Conservation (phyloP, 2,888 invertebrate genomes). For the Choristoneura rosaceana region DNA sequence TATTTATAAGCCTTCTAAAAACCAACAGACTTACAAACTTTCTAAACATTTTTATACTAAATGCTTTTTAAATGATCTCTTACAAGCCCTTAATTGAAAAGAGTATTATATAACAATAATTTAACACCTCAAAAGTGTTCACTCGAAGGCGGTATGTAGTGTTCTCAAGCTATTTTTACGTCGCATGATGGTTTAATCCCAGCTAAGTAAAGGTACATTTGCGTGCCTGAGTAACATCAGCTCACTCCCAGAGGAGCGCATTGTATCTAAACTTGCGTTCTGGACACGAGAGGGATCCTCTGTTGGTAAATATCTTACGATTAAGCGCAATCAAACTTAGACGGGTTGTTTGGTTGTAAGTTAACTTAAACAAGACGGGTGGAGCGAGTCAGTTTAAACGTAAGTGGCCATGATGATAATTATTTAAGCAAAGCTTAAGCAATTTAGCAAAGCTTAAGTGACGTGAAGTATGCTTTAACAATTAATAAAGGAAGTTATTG, state of each 20-base stretch:
- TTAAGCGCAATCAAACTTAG: constrained; percentile 21
- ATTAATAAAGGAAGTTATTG: too few relatives aligned
- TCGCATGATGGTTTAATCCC: constrained; percentile 20
- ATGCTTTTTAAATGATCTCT: neutral
- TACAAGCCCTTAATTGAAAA: neutral
- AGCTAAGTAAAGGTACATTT: constrained; percentile 16
- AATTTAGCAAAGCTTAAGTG: too few relatives aligned
- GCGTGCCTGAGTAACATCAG: constrained; percentile 25
- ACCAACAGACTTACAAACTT: too few relatives aligned
- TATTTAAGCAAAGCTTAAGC: too few relatives aligned
- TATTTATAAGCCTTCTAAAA: too few relatives aligned
- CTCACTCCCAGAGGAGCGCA: constrained; percentile 17
- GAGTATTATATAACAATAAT: neutral
- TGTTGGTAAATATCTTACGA: constrained; percentile 16
- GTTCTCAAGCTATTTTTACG: neutral
- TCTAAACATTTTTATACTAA: neutral
- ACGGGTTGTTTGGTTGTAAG: neutral
- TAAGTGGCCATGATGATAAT: too few relatives aligned
- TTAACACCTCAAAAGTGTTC: neutral
- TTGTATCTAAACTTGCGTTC: neutral
- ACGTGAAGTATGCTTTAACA: too few relatives aligned
- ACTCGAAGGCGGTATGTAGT: neutral
- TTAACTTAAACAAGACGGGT: neutral
- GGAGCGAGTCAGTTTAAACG: neutral
- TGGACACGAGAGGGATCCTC: neutral